Base-by-base conservation (phyloP, 2,888 invertebrate species). In the Chelonus formosanus region DNA sequence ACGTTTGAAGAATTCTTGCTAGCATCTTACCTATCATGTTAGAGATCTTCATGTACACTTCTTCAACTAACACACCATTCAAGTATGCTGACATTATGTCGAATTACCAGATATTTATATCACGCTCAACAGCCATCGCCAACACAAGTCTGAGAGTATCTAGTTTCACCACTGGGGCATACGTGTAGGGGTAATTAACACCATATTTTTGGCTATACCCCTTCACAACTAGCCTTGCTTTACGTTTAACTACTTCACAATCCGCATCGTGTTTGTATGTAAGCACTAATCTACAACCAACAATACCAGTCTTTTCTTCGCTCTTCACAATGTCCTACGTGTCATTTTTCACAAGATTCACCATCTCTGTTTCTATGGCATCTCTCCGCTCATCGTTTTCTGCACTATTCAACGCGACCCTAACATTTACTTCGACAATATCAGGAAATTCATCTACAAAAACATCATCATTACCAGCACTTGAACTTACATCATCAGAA, bases 131-230 rank as follows among this genome's bases (percentile, higher is more conserved):
- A 5, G 40, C 4, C 40, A 2, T 47, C 3, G 8, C 47, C 20
- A 5, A 5, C 5, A 40, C 4, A 5, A 40, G 5, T 4, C 40
- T 5, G 5, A 40, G 5, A 40, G 40, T 5, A 4, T 40, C 40
- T 40, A 40, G 40, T 40, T 5, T 40, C 5, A 5, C 5, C 5
- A 40, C 40, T 5, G 10, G 32, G 54, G 60, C 3, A 55, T 32
- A 8, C 32, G 31, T 5, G 4, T 40, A 31, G 47, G n/a, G 6
- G 7, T 40, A 40, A 5, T 40, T 5, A 40, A 35, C 7, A 31
- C 40, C 10, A 54, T 32, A 36, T 55, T 32, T 5, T 55, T 44
- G 6, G 55, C 45, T 40, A 40, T 40, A 40, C 40, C 40, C 40
- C 40, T 40, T 40, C 5, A 5, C 40, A 40, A 40, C 40, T n/a